Conservation (phyloP, 2,797 vertebrate genomes). For the Paramormyrops hopkinsi region DNA sequence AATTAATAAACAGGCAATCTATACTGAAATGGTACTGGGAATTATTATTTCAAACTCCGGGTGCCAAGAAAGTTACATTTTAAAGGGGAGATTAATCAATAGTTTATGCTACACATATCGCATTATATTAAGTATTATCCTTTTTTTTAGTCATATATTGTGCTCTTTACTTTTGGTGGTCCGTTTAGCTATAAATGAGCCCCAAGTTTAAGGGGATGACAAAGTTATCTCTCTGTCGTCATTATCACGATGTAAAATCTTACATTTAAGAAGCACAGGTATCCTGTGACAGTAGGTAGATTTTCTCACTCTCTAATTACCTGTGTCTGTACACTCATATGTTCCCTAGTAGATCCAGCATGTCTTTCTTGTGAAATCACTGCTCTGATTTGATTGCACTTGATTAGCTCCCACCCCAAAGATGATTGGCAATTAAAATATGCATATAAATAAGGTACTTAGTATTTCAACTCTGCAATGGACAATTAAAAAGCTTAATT, state of each 20-base stretch:
- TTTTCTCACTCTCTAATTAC: neutral
- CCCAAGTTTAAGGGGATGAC: neutral
- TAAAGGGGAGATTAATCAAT: neutral
- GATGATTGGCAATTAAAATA: slow-evolving; percentile 94
- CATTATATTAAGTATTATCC: neutral
- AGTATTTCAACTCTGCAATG: slow-evolving; percentile 88
- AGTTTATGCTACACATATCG: neutral
- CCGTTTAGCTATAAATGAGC: neutral
- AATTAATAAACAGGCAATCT: neutral
- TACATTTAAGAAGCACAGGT: neutral
- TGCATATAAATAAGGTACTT: slow-evolving; percentile 90
- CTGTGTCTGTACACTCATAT: neutral
- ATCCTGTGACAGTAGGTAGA: neutral
- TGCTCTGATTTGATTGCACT: slow-evolving; percentile 62
- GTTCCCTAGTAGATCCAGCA: slow-evolving; percentile 16
- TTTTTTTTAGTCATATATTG: neutral
- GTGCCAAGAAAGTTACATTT: neutral
- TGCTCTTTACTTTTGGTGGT: neutral
- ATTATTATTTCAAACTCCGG: neutral
- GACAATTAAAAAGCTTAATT: slow-evolving; percentile 94
- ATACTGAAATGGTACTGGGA: neutral
- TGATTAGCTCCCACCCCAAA: slow-evolving; percentile 81
- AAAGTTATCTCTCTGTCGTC: neutral
- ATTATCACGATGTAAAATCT: neutral
- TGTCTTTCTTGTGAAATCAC: slow-evolving; percentile 49